Conservation (phyloP, 2,888 invertebrate species). For the Torymus tubicola region DNA sequence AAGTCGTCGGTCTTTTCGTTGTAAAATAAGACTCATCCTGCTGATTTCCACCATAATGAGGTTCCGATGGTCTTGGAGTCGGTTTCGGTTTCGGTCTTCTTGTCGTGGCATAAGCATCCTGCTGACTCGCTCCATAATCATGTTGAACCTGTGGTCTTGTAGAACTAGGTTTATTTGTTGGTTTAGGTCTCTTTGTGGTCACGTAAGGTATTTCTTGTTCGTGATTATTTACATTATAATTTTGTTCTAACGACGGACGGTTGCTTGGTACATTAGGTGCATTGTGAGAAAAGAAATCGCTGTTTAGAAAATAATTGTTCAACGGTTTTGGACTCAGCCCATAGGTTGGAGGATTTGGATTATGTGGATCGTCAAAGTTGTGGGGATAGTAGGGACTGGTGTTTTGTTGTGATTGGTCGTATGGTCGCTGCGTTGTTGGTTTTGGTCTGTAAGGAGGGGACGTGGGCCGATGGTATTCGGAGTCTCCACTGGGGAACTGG, state of each 20-base stretch:
- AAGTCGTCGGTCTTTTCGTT: too few species aligned
- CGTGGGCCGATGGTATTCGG: constrained; percentile 15
- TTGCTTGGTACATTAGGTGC: constrained; percentile 4
- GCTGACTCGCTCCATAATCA: constrained; percentile 3
- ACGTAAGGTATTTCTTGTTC: neutral
- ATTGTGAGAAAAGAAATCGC: constrained; percentile 58
- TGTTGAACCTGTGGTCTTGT: neutral
- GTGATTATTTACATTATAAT: neutral
- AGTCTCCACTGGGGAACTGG: neutral
- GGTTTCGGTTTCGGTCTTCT: constrained; percentile 49
- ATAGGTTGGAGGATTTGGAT: constrained; percentile 69
- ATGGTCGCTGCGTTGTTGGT: neutral
- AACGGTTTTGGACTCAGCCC: constrained; percentile 62
- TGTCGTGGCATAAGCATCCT: constrained; percentile 11
- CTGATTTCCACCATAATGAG: too few species aligned
- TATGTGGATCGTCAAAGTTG: constrained; percentile 66
- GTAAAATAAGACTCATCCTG: too few species aligned
- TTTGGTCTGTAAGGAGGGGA: neutral
- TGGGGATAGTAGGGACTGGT: constrained; percentile 60
- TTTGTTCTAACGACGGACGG: neutral
- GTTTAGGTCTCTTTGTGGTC: neutral
- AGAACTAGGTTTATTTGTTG: neutral
- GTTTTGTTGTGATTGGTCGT: neutral
- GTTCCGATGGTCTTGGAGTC: neutral
- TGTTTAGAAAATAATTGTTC: constrained; percentile 62